These are phyloP conservation scores for Coregonus sp. DNA, from an alignment of 2,797 vertebrate genomes.

Conservation along the genomic window DNA sequence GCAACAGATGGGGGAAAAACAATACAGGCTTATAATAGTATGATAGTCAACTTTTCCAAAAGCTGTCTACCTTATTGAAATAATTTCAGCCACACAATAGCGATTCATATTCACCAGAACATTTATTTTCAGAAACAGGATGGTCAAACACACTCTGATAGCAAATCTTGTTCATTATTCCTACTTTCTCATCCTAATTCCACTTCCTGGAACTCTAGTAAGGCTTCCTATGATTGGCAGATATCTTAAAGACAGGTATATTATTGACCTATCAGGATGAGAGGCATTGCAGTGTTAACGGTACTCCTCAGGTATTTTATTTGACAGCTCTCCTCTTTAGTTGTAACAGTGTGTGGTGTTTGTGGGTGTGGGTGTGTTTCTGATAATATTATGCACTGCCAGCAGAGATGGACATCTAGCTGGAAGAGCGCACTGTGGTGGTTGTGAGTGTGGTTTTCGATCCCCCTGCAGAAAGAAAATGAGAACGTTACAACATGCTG, in stretches of 20 bases:
- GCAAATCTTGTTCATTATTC: background rate
- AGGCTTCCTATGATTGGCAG: slow-evolving; percentile 20
- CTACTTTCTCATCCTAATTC: background rate
- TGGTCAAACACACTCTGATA: slow-evolving; percentile 26
- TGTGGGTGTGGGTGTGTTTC: slow-evolving; percentile 35
- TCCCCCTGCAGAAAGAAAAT: slow-evolving; percentile 56
- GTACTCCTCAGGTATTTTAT: background rate
- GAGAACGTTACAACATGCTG: background rate
- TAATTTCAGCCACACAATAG: slow-evolving; percentile 40
- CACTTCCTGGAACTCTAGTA: background rate
- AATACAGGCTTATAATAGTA: background rate
- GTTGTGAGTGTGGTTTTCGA: slow-evolving; percentile 58
- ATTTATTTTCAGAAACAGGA: slow-evolving; percentile 65
- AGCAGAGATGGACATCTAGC: slow-evolving; percentile 38
- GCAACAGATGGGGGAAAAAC: background rate
- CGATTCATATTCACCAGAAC: slow-evolving; percentile 52
- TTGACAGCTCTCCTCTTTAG: slow-evolving; percentile 26
- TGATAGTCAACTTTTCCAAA: slow-evolving; percentile 16
- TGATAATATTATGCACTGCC: slow-evolving; percentile 59
- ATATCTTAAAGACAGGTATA: slow-evolving; percentile 5
- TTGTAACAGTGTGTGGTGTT: slow-evolving; percentile 30
- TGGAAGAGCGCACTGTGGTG: slow-evolving; percentile 63
- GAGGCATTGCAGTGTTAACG: slow-evolving; percentile 17
- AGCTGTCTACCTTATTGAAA: background rate
- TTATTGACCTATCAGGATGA: slow-evolving; percentile 15